Conservation (phyloP, 2,888 invertebrate genomes). For the Terebella lapidaria region DNA sequence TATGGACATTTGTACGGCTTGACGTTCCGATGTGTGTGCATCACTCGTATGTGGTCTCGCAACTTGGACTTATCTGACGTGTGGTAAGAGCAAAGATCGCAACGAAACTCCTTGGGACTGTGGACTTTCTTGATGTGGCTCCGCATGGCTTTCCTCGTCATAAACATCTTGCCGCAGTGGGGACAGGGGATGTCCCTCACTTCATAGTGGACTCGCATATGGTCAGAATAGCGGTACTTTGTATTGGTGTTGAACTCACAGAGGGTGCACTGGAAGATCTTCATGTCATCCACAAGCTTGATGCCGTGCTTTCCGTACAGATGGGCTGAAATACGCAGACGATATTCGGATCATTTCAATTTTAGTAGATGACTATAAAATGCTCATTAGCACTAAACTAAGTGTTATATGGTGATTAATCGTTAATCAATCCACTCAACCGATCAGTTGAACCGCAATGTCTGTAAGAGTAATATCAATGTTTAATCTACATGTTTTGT, state of each 20-base stretch:
- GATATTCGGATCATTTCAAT: neutral
- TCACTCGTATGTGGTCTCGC: slow-evolving; percentile 33
- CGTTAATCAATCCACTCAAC: too few species aligned
- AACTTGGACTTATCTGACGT: slow-evolving; percentile 18
- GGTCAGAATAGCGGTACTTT: slow-evolving; percentile 18
- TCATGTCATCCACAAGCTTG: slow-evolving; percentile 15
- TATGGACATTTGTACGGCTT: slow-evolving; percentile 36
- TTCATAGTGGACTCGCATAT: slow-evolving; percentile 16
- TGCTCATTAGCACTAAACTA: too few species aligned
- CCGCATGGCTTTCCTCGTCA: slow-evolving; percentile 16
- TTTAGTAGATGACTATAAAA: too few species aligned
- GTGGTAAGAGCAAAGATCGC: slow-evolving; percentile 31
- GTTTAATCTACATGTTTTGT: too few species aligned
- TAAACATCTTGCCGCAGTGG: slow-evolving; percentile 18
- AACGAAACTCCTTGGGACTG: slow-evolving; percentile 27
- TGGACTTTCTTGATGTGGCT: slow-evolving; percentile 26
- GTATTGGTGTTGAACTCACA: slow-evolving; percentile 17
- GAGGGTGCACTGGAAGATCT: slow-evolving; percentile 14
- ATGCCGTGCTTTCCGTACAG: slow-evolving; percentile 13
- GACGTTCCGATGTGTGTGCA: slow-evolving; percentile 34
- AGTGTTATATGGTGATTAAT: too few species aligned
- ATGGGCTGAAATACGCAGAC: slow-evolving; percentile 15
- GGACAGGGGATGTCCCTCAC: slow-evolving; percentile 19
- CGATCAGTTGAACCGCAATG: too few species aligned
- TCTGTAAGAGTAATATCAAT: neutral